Base-by-base conservation (phyloP, 2,888 invertebrate species). In the Drosophila conformis region DNA sequence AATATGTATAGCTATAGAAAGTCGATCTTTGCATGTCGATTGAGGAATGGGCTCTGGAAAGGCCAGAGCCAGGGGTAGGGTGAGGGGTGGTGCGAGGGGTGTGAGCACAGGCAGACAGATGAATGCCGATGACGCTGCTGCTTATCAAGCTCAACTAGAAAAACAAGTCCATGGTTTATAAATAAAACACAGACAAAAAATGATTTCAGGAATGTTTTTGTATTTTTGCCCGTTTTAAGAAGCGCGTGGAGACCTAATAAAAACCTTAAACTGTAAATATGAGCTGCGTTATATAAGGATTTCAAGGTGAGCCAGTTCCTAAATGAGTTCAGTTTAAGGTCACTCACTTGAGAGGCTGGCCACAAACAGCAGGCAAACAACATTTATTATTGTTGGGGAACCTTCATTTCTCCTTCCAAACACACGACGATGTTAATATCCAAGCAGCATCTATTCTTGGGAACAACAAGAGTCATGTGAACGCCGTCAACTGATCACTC, bases 381-480 rank as follows among this genome's bases (percentile, higher is more conserved):
- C 46, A 25, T 11, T 31, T 25, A n/a, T 6, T 42, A 31, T n/a
- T n/a, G 11, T 33, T 48, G 51, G 36, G 56, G 66, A 62, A 78
- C 85, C 88, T 88, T 88, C 87, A 88, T 86, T 88, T 86, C 82
- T 88, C 88, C 86, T 85, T 85, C 80, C 25, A 60, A 75, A 61
- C 82, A 83, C 75, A 83, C 85, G 77, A 79, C 77, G 59, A 69
- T 54, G 82, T 74, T 80, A 59, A 69, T 54, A 64, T 66, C 54
- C 67, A 73, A 58, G 57, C 7, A 70, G 15, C 25, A 46, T 69
- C 71, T 85, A 80, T 87, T 78, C 68, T 80, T 78, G 72, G 76
- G 51, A 54, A 56, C 51, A 63, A 27, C 25, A 56, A 53, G 64
- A 70, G 77, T 83, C 84, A 83, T 86, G 86, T 82, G 82, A 76